phyloP scores from a whole-genome alignment of 2,888 invertebrate genomes.

The Meandrusa payeni region DNA sequence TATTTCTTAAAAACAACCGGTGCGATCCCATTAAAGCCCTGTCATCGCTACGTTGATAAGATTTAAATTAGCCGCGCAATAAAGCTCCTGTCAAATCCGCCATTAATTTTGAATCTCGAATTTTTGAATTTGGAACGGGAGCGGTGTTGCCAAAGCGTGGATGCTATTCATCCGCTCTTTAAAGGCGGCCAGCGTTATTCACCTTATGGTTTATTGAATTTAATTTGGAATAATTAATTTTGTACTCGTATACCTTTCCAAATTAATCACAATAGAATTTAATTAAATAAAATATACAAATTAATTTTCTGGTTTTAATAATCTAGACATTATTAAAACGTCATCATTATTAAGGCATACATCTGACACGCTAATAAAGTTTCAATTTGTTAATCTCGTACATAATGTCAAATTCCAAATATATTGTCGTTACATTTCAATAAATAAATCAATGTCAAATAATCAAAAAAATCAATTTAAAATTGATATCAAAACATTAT shows the following conservation, averaged over 20 bases:
- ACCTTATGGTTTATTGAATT: slow-evolving; percentile 34
- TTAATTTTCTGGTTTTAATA: too few relatives aligned
- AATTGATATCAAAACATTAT: too few relatives aligned
- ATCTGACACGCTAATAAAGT: too few relatives aligned
- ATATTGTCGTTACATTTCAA: too few relatives aligned
- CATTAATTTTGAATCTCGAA: slow-evolving; percentile 68
- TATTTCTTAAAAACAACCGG: slow-evolving; percentile 65
- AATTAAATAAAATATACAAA: too few relatives aligned
- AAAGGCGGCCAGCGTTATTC: slow-evolving; percentile 27
- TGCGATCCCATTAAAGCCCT: slow-evolving; percentile 75
- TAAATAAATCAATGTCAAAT: too few relatives aligned
- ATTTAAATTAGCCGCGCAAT: slow-evolving; percentile 79
- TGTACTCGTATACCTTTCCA: slow-evolving; percentile 23
- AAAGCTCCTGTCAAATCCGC: slow-evolving; percentile 79
- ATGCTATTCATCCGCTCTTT: slow-evolving; percentile 28
- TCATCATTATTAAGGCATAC: too few relatives aligned
- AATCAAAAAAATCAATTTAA: too few relatives aligned
- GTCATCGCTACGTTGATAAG: slow-evolving; percentile 77
- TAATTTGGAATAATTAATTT: slow-evolving; percentile 56
- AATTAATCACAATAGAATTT: too few relatives aligned
- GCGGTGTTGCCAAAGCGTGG: slow-evolving; percentile 46
- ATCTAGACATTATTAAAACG: too few relatives aligned
- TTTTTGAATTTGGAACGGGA: slow-evolving; percentile 76
- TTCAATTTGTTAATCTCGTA: too few relatives aligned
- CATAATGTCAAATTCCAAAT: too few relatives aligned